Percentiles rank a stretch among this genome's conserved stretches.
Evolutionary conservation across 1,140 invertebrate species (phyloP).

Genomic region (Musca domestica): DNA sequence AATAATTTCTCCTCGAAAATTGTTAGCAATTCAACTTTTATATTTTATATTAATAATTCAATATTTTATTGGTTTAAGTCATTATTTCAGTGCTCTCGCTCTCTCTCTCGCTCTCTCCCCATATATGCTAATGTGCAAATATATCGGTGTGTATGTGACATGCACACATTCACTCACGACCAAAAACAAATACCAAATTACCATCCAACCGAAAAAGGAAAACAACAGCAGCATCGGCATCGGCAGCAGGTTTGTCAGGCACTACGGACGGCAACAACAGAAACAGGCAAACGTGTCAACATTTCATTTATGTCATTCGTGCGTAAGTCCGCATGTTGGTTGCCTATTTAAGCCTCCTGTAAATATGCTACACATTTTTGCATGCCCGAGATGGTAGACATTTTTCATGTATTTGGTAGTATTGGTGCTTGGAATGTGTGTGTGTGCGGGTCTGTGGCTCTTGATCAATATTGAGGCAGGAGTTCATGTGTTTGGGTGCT

Average conservation of each 20-base stretch:
- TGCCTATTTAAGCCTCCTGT: slow-evolving; percentile 15
- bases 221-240: too few species aligned
- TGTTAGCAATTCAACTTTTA: too few species aligned
- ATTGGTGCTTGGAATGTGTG: background rate
- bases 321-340: slow-evolving; percentile 18
- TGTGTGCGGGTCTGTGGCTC: background rate
- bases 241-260: too few species aligned
- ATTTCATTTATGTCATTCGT: slow-evolving; percentile 18
- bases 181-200: too few species aligned
- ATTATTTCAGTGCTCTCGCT: too few species aligned
- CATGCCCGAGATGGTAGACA: background rate
- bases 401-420: background rate
- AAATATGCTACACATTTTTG: slow-evolving; percentile 13
- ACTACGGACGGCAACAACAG: background rate
- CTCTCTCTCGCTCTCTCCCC: too few species aligned
- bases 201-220: too few species aligned
- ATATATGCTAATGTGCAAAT: too few species aligned
- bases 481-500: background rate
- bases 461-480: background rate
- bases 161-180: background rate
- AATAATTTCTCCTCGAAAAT: too few species aligned
- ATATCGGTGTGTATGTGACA: background rate
- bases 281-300: slow-evolving; percentile 16
- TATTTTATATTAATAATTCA: too few species aligned
- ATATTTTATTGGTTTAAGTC: too few species aligned